Conservation (phyloP, 2,888 invertebrate genomes). For the Malachius bipustulatus region DNA sequence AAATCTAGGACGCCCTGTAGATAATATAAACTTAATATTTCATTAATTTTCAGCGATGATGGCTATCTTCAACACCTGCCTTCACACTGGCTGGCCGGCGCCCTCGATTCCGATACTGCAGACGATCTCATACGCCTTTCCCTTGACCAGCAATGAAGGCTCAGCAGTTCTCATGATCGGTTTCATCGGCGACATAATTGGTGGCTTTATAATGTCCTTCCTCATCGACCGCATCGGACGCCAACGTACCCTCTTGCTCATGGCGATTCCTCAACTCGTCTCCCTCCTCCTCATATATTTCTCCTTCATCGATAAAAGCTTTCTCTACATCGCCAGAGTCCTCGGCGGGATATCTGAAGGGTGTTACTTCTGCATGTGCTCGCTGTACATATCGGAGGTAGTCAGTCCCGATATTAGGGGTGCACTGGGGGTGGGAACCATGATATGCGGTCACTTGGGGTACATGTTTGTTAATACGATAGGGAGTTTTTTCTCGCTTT, state of each 20-base stretch:
- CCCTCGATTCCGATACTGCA: neutral
- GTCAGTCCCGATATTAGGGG: constrained; percentile 19
- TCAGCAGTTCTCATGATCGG: constrained; percentile 23
- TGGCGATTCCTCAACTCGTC: neutral
- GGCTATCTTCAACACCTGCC: neutral
- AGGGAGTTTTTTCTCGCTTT: constrained; percentile 22
- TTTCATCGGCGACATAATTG: constrained; percentile 21
- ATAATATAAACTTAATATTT: neutral
- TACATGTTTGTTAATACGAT: constrained; percentile 21
- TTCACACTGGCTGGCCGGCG: neutral
- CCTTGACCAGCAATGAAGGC: constrained; percentile 20
- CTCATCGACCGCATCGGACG: neutral
- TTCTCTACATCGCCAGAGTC: neutral
- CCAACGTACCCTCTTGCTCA: neutral
- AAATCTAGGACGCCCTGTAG: too few relatives aligned
- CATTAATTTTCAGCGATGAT: neutral
- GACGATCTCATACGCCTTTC: neutral
- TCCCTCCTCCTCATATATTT: neutral
- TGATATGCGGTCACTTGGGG: constrained; percentile 16
- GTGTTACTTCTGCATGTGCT: neutral
- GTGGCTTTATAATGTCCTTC: constrained; percentile 7
- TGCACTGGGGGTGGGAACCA: constrained; percentile 16
- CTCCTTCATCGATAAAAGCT: neutral
- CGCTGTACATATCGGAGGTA: constrained; percentile 10
- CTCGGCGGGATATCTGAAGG: constrained; percentile 1